Evolutionary conservation across 2,888 invertebrate genomes (phyloP).

Genomic region (Drosophila formosana): DNA sequence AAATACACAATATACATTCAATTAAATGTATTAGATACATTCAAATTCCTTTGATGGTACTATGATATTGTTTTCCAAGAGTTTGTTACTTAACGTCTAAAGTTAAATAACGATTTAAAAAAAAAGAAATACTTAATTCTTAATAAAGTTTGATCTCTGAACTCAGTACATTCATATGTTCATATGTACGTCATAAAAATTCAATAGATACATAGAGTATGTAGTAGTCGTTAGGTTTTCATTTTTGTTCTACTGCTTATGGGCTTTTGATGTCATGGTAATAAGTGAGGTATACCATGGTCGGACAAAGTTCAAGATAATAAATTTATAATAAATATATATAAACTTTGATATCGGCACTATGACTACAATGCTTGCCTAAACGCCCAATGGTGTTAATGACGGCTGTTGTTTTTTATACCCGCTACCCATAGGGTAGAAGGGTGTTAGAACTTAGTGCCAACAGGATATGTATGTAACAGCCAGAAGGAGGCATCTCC

Average conservation of each 20-base stretch:
- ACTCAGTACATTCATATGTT: too few species aligned
- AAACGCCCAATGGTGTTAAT: background rate
- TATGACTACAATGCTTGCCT: slow-evolving; percentile 22
- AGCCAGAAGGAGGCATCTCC: too few species aligned
- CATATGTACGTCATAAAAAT: too few species aligned
- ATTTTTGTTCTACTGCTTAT: slow-evolving; percentile 1
- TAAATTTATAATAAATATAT: slow-evolving; percentile 19
- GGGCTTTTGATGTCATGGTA: slow-evolving; percentile 1
- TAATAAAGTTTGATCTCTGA: too few species aligned
- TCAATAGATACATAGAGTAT: background rate
- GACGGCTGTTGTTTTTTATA: background rate
- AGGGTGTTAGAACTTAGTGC: too few species aligned
- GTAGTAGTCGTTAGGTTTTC: background rate
- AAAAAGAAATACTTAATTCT: too few species aligned
- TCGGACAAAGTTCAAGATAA: slow-evolving; percentile 65
- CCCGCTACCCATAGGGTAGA: too few species aligned
- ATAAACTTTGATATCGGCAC: slow-evolving; percentile 48
- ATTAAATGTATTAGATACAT: background rate
- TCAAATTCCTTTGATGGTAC: background rate
- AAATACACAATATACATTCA: background rate
- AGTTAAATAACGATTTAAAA: too few species aligned
- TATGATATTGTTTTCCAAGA: too few species aligned
- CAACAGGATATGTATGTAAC: too few species aligned
- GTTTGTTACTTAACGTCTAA: too few species aligned
- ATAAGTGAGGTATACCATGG: slow-evolving; percentile 2